Base-by-base conservation (phyloP, 2,888 invertebrate genomes). In the Apodemia mormo region DNA sequence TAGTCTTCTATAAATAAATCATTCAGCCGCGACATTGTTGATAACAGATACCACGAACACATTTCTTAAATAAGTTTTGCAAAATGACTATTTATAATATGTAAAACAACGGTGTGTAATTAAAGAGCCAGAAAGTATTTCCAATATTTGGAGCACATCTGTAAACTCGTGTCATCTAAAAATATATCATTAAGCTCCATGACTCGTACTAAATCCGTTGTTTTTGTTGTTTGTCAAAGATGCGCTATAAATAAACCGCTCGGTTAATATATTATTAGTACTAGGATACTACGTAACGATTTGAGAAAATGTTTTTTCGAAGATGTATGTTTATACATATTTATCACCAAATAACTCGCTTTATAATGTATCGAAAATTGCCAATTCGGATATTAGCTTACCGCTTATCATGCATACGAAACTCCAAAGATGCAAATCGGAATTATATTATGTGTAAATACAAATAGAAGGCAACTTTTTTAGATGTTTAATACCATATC, bases 141-240 rank as follows among this genome's bases (percentile, higher is more conserved):
- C 45, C 12, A 58, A 58, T 58, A 30, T 30, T 61, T 30, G 33
- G 33, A 12, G 30, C 29, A 33, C 33, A 61, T 30, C 29, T 33
- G 33, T 33, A 33, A 61, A 61, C 61, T 61, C 12, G 5, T 61
- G 33, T 61, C 33, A 30, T 12, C 33, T 33, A 33, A 12, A 61
- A 33, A 61, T 61, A 61, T 33, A 61, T 30, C 30, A 58, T 58
- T 33, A 5, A 6, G 49, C 49, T 49, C 61, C 33, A 33, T 30
- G 33, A 61, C 30, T 30, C 29, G 29, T 30, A 33, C 12, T 14
- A 33, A 61, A 33, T 30, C 37, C 12, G 61, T 61, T 61, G 61
- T 61, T 61, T 61, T 61, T 33, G 61, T 61, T 61, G 10, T 7
- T 61, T 30, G 61, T 61, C 61, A 61, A 61, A 12, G 14, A 58